Percentiles rank a stretch among this genome's conserved stretches.
Evolutionary conservation across 2,113 vertebrate genomes (phyloP).

Genomic region (Ramphastos sulfuratus): DNA sequence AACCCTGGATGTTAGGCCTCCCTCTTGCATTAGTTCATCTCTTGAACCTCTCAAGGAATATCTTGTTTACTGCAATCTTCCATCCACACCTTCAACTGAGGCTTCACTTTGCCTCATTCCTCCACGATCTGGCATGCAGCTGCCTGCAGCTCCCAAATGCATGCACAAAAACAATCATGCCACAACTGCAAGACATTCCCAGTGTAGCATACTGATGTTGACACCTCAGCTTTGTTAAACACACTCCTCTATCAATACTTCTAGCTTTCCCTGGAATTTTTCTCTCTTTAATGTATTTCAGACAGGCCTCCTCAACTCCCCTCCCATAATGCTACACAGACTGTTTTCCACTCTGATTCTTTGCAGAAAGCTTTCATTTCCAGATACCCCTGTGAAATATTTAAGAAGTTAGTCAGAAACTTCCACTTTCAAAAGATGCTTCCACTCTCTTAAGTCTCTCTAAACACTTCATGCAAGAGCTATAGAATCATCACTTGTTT

Average conservation of each 20-base stretch:
- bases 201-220: neutral
- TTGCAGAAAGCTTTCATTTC: neutral
- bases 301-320: rapidly evolving
- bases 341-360: neutral
- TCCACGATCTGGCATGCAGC: neutral
- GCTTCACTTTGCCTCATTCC: neutral
- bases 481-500: neutral
- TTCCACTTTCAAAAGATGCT: neutral
- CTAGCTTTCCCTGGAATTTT: neutral
- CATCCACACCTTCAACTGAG: neutral
- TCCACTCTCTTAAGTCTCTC: neutral
- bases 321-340: neutral
- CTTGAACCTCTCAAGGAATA: neutral
- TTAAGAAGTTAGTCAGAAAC: neutral
- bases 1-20: neutral
- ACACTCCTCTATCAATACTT: neutral
- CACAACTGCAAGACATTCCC: neutral
- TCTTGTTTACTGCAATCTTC: neutral
- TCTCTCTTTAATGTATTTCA: neutral
- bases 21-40: neutral
- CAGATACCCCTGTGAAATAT: neutral
- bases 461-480: neutral
- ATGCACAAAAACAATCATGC: neutral
- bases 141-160: neutral
- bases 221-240: neutral